Evolutionary conservation across 1,140 invertebrate genomes (phyloP), one percentile per base, ranked within the genome.

Genomic region (Drosophila pseudoobscura): DNA sequence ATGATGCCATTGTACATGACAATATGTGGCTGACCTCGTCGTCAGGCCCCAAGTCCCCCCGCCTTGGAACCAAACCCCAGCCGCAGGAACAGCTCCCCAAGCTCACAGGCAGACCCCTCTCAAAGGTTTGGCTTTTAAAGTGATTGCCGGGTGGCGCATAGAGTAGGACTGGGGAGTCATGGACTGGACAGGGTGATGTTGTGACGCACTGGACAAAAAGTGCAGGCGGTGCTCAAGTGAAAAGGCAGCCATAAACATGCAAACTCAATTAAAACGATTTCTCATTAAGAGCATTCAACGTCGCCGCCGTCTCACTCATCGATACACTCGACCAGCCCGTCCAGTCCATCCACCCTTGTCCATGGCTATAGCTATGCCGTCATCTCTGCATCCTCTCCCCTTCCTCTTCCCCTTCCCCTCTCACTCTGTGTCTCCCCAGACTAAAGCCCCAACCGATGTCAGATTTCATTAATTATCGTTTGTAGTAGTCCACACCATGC

Each of bases 201-300:
- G 54, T 43, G 39, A 56, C 54, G 44, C 41, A 29, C 26, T 17
- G 56, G n/a, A 47, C 45, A 70, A 70, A 69, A 72, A 54, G 45
- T 72, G 69, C 41, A 45, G 43, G 69, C 63, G 60, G 45, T 66
- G 69, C 68, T 75, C 72, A 75, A 75, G 66, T 70, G 66, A 78
- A 82, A 74, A 80, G 53, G 80, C 80, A 88, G 88, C 88, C 87
- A 90, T 90, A 90, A 90, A 90, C 87, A 90, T 90, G 87, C 87
- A 90, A 90, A 90, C 87, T 90, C 87, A 90, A 90, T 90, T 90
- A 90, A 90, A 90, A 80, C 82, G 87, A 87, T 80, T 90, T 90
- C 87, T 90, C 88, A 90, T 90, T 90, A 88, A 90, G 88, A 74
- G 75, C 75, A 87, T 85, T 87, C 85, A 89, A 56, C 70, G 75